Evolutionary conservation across 2,113 vertebrate species (phyloP).

Genomic region (Esox niger): DNA sequence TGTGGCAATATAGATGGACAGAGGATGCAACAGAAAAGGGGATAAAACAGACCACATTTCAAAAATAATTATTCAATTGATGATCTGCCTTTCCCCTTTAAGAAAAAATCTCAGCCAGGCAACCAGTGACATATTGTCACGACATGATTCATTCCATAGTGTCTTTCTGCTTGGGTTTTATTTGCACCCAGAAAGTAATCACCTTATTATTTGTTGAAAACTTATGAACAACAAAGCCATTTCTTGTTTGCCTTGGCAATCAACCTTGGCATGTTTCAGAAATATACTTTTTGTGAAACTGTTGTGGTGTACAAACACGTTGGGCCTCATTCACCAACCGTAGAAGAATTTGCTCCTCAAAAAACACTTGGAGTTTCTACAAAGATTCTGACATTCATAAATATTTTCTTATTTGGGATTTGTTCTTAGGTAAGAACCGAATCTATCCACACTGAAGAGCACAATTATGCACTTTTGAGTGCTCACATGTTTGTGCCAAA

Average conservation of each 20-base stretch:
- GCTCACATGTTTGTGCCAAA: too few species aligned
- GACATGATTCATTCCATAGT: not conserved
- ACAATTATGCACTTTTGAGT: too few species aligned
- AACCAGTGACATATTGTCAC: not conserved
- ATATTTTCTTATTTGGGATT: too few species aligned
- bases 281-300: constrained; percentile 13
- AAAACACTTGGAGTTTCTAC: too few species aligned
- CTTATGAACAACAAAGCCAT: constrained; percentile 34
- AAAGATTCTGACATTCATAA: too few species aligned
- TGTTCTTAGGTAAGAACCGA: too few species aligned
- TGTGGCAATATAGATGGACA: not conserved
- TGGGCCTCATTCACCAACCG: too few species aligned
- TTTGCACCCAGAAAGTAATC: constrained; percentile 9
- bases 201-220: constrained; percentile 37
- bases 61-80: not conserved
- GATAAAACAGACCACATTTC: not conserved
- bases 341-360: too few species aligned
- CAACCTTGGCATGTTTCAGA: constrained; percentile 26
- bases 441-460: too few species aligned
- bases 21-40: not conserved
- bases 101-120: not conserved
- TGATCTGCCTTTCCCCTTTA: not conserved
- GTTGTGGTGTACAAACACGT: not conserved
- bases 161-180: not conserved
- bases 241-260: constrained; percentile 4